phyloP scores from a whole-genome alignment of 2,113 vertebrate genomes.

The Erpornis zantholeuca region DNA sequence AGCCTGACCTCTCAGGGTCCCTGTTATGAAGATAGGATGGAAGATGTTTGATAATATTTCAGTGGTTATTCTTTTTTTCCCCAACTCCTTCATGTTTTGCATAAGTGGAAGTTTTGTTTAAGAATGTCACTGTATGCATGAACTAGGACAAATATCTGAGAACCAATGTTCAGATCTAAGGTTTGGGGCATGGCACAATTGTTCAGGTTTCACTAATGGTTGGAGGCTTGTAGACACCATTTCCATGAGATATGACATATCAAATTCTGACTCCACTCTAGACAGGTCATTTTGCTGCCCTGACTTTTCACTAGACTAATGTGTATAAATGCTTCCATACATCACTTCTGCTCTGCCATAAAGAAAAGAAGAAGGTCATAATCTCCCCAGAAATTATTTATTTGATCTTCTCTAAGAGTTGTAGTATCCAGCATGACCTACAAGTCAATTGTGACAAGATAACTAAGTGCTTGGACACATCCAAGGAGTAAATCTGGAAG shows the following conservation, averaged over 20 bases:
- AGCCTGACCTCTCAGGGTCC: rapidly evolving
- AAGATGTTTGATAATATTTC: neutral
- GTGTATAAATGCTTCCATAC: neutral
- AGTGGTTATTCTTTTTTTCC: rapidly evolving
- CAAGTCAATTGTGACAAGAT: neutral
- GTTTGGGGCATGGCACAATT: neutral
- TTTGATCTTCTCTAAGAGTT: neutral
- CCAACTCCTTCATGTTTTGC: neutral
- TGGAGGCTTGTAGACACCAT: neutral
- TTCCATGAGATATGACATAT: neutral
- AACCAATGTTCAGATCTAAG: neutral
- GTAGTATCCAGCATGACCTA: neutral
- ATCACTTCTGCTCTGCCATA: neutral
- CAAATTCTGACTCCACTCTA: neutral
- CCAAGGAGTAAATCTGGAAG: neutral
- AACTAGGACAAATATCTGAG: neutral
- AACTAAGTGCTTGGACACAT: neutral
- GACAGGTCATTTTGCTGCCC: neutral
- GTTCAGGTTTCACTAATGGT: neutral
- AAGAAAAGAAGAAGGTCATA: neutral
- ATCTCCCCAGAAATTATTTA: neutral
- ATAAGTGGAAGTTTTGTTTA: neutral
- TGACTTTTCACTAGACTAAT: neutral
- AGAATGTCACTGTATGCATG: neutral
- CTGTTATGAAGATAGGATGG: neutral